These are phyloP conservation scores for Diploptera punctata DNA, from an alignment of 2,888 invertebrate genomes.

Conservation along the genomic window DNA sequence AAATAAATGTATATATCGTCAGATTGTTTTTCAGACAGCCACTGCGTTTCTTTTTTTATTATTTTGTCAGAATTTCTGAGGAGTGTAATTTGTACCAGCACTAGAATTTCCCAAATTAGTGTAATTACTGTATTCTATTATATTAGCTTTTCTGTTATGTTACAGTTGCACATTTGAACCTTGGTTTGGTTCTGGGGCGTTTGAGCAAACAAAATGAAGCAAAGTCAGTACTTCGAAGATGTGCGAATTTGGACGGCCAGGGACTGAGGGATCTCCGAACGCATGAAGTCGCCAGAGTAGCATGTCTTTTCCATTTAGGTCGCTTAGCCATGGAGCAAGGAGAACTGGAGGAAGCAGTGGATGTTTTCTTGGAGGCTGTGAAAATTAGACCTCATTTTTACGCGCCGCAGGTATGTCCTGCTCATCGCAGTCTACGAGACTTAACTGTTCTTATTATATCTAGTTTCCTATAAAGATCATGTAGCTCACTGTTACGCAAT, in stretches of 20 bases:
- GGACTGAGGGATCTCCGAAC: slow-evolving; percentile 59
- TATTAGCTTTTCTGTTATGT: too few species aligned
- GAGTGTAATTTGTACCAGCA: too few species aligned
- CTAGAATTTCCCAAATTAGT: too few species aligned
- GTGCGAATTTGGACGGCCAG: slow-evolving; percentile 56
- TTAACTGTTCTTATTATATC: too few species aligned
- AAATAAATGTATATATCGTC: too few species aligned
- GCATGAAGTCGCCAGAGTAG: slow-evolving; percentile 58
- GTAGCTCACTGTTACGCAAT: too few species aligned
- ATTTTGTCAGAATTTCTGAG: too few species aligned
- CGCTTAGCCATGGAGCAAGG: slow-evolving; percentile 52
- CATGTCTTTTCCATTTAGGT: slow-evolving; percentile 59
- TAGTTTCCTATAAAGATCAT: too few species aligned
- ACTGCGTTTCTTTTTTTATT: too few species aligned
- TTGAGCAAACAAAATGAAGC: slow-evolving; percentile 54
- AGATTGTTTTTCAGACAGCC: too few species aligned
- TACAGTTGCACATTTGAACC: slow-evolving; percentile 59
- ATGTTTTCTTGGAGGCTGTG: slow-evolving; percentile 56
- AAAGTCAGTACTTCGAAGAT: slow-evolving; percentile 54
- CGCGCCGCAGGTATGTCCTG: slow-evolving; percentile 49
- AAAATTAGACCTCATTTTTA: slow-evolving; percentile 52
- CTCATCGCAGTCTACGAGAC: not conserved
- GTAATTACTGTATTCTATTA: too few species aligned
- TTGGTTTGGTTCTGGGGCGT: slow-evolving; percentile 56
- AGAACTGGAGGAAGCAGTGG: slow-evolving; percentile 52